These are phyloP conservation scores for Porites lutea DNA, from an alignment of 64 coral and sea anemone species.

Conservation along the genomic window DNA sequence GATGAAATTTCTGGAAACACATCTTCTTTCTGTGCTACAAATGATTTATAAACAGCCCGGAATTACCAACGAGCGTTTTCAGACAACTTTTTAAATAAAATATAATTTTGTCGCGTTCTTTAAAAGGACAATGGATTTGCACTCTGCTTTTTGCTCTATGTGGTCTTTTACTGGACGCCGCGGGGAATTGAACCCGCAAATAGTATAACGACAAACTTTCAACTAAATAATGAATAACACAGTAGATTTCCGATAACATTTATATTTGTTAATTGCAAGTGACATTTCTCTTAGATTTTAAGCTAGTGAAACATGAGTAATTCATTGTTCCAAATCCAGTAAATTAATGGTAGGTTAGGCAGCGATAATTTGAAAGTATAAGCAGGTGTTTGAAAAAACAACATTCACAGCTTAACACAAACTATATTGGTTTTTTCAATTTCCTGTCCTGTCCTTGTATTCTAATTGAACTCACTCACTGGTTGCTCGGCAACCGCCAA, in stretches of 20 bases:
- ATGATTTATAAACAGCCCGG: neutral
- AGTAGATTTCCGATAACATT: neutral
- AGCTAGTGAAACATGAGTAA: neutral
- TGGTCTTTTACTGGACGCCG: neutral
- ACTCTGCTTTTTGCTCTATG: neutral
- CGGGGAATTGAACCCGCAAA: neutral
- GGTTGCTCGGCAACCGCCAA: neutral
- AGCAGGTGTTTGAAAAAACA: neutral
- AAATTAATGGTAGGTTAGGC: neutral
- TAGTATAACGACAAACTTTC: neutral
- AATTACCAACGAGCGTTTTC: neutral
- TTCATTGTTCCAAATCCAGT: neutral
- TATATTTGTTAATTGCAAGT: neutral
- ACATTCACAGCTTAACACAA: neutral
- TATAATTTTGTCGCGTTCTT: conserved; percentile 6
- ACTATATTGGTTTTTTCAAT: neutral
- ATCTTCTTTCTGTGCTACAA: neutral
- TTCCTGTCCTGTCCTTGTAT: neutral
- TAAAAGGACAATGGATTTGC: neutral
- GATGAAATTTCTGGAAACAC: neutral
- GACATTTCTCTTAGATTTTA: neutral
- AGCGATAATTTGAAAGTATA: neutral
- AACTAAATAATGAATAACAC: neutral
- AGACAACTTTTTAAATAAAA: conserved; percentile 33
- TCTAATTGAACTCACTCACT: neutral